Conservation (phyloP, 2,113 vertebrate species). For the Buteo buteo region DNA sequence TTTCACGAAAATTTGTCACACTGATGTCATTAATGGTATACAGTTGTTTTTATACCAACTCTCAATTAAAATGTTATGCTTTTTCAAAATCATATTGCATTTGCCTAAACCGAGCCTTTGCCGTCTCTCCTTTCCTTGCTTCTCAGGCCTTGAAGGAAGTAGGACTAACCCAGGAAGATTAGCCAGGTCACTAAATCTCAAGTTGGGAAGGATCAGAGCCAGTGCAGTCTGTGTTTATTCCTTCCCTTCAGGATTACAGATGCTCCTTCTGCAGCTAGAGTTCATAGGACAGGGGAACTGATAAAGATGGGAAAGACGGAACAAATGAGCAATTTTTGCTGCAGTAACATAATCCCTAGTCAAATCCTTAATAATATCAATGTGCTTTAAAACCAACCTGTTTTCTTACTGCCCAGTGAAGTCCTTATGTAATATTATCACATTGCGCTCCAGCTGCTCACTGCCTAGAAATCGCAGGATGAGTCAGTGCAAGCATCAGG, state of each 20-base stretch:
- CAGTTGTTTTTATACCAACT: neutral
- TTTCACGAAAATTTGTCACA: neutral
- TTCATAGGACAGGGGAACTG: neutral
- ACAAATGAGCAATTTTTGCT: neutral
- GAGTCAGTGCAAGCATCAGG: neutral
- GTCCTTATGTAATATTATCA: neutral
- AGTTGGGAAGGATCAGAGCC: neutral
- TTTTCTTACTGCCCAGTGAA: neutral
- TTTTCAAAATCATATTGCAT: neutral
- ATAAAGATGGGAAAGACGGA: neutral
- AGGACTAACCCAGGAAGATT: neutral
- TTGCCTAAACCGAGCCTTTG: neutral
- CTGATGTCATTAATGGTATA: neutral
- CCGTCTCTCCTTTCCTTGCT: neutral
- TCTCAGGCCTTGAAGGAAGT: neutral
- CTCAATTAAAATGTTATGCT: neutral
- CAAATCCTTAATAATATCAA: constrained; percentile 9
- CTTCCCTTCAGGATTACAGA: neutral
- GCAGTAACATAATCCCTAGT: neutral
- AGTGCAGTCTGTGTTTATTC: neutral
- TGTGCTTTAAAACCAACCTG: neutral
- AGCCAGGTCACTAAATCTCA: neutral
- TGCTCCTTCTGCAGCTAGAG: neutral
- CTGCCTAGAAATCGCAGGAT: neutral
- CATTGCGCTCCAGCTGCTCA: fast-evolving